These are phyloP conservation scores for Balaeniceps rex DNA, from an alignment of 2,113 vertebrate species.

Conservation along the genomic window DNA sequence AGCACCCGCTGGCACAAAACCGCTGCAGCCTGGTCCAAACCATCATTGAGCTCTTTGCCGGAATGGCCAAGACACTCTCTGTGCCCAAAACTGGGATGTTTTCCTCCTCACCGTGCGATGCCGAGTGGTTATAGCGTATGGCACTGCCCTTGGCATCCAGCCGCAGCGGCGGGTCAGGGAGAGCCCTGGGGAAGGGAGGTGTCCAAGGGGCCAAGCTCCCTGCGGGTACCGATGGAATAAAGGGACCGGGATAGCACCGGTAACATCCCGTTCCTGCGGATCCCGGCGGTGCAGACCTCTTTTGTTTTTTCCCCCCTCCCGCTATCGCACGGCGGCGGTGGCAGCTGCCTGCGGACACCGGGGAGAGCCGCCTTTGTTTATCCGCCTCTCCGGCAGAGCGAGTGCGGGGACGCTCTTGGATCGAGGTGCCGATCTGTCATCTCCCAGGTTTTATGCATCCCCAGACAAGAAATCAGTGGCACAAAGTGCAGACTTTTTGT, in stretches of 20 bases:
- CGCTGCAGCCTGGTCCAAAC: neutral
- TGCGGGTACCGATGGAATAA: neutral
- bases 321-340: neutral
- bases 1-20: fast-evolving
- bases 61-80: neutral
- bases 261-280: neutral
- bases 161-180: neutral
- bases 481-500: constrained; percentile 42
- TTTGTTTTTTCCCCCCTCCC: neutral
- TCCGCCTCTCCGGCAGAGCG: neutral
- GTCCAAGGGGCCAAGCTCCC: neutral
- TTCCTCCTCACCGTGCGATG: neutral
- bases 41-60: fast-evolving
- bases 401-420: constrained; percentile 20
- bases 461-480: constrained; percentile 41
- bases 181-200: neutral
- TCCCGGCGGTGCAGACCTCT: neutral
- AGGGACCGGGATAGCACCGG: neutral
- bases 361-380: constrained; percentile 52
- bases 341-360: constrained; percentile 7
- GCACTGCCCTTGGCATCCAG: neutral
- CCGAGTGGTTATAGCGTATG: fast-evolving
- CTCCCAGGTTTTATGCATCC: constrained; percentile 54
- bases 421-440: constrained; percentile 54
- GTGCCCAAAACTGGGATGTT: fast-evolving